Evolutionary conservation across 2,888 invertebrate species (phyloP), one percentile per base, ranked within the genome.

Genomic region (Vanessa cardui): DNA sequence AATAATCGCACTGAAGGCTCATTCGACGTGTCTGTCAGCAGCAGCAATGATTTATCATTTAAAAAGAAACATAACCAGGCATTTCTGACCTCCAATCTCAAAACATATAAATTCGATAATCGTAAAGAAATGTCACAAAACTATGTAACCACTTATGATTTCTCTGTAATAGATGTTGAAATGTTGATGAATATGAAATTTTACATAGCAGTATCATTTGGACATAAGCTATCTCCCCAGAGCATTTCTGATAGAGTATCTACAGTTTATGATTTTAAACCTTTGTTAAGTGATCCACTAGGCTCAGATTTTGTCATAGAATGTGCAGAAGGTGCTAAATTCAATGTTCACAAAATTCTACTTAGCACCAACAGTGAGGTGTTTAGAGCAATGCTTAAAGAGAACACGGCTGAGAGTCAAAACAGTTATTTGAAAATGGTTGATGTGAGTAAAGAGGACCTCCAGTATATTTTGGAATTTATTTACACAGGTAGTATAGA

Each of bases 351-450:
- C 72, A 89, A 86, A 77, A 74, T 80, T 1, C 75, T 92, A 4
- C 73, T 92, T 5, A 80, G 82, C 50, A 82, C 83, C 0, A 84
- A 87, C 63, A 92, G 92, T 72, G 91, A 91, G 66, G 90, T 92
- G 0, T 92, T 92, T 71, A 89, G 87, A 72, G 92, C 92, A 12
- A 92, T 92, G 92, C 78, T 92, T 0, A 89, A 87, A 72, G 87
- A 85, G 47, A 90, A 90, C 39, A 92, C 89, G 0, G 89, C 87
- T 0, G 92, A 92, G 72, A 88, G 87, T 68, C 85, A 86, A 72
- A 90, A 86, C 62, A 84, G 81, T 62, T 83, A 76, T 72, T 88
- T 92, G 0, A 88, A 86, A 72, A 78, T 91, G 31, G 73, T 85
- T 20, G 90, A 90, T 77, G 85, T 89, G 0, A 72, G 74, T 20